These are phyloP conservation scores for Danionella cerebrum DNA, from an alignment of 2,113 vertebrate species.

Conservation along the genomic window DNA sequence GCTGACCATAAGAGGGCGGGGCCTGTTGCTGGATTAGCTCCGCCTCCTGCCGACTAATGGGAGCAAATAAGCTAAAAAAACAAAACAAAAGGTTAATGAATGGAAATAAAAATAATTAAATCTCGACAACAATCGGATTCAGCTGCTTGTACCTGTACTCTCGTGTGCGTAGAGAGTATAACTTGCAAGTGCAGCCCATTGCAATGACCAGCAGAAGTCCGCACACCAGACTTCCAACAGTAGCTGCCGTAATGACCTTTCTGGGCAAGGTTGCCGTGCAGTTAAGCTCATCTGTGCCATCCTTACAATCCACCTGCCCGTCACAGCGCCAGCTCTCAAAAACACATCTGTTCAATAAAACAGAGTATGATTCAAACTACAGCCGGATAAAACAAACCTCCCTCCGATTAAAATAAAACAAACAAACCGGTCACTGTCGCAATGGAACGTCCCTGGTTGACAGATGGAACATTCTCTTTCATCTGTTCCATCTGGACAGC, in stretches of 20 bases:
- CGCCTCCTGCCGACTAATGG: slow-evolving; percentile 78
- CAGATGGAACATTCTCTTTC: slow-evolving; percentile 77
- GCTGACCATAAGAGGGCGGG: slow-evolving; percentile 84
- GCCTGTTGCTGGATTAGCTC: slow-evolving; percentile 84
- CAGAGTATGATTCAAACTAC: not conserved
- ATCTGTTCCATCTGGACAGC: slow-evolving; percentile 76
- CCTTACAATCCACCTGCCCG: slow-evolving; percentile 81
- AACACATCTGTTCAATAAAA: slow-evolving; percentile 65
- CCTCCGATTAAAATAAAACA: not conserved
- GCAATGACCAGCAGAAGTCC: slow-evolving; percentile 83
- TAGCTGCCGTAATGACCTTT: slow-evolving; percentile 83
- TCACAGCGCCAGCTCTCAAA: slow-evolving; percentile 90
- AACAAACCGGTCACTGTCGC: slow-evolving; percentile 71
- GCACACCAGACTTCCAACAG: slow-evolving; percentile 82
- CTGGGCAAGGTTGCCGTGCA: slow-evolving; percentile 77
- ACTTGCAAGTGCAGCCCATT: slow-evolving; percentile 84
- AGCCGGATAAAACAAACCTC: not conserved
- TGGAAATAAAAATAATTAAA: not conserved
- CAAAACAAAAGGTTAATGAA: not conserved
- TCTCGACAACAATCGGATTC: not conserved
- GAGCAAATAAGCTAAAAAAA: slow-evolving; percentile 72
- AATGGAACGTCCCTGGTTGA: slow-evolving; percentile 80
- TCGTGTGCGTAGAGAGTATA: slow-evolving; percentile 78
- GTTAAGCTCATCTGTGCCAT: slow-evolving; percentile 77
- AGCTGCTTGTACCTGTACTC: slow-evolving; percentile 63